Percentiles rank a stretch among this genome's conserved stretches.
Evolutionary conservation across 2,113 vertebrate species (phyloP).

Genomic region (Vulpes lagopus): DNA sequence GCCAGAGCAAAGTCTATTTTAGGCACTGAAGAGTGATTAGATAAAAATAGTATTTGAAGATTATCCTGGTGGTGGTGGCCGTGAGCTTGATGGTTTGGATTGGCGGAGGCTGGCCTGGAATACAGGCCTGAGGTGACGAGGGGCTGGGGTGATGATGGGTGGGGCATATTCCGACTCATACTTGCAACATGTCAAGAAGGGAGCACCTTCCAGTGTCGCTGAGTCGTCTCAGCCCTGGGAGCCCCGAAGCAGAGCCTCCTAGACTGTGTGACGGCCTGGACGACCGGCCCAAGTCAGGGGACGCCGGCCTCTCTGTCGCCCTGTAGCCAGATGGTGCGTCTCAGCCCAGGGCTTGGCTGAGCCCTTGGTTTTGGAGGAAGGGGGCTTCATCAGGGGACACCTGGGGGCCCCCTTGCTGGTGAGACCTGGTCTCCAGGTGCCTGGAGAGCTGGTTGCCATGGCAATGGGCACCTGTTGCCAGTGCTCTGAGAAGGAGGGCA

Average conservation of each 20-base stretch:
- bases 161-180: neutral
- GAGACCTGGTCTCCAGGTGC: slow-evolving; percentile 41
- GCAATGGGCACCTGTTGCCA: slow-evolving; percentile 79
- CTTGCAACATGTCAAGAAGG: neutral
- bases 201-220: neutral
- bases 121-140: neutral
- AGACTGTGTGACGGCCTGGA: neutral
- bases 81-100: neutral
- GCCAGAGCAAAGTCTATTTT: slow-evolving; percentile 10
- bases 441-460: slow-evolving; percentile 69
- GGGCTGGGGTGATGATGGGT: neutral
- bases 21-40: slow-evolving; percentile 22
- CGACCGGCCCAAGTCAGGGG: accelerated
- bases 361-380: neutral
- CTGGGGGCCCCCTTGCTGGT: neutral
- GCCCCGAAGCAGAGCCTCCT: neutral
- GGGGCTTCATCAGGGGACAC: neutral
- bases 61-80: slow-evolving; percentile 7
- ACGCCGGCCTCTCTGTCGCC: neutral
- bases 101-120: neutral
- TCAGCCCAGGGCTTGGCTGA: neutral
- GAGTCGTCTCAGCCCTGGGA: neutral
- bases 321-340: neutral
- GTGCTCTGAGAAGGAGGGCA: slow-evolving; percentile 83
- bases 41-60: slow-evolving; percentile 55